Percentiles rank a stretch among this genome's conserved stretches.
Conservation (phyloP, 2,888 invertebrate species). For the Eupithecia subumbrata region DNA sequence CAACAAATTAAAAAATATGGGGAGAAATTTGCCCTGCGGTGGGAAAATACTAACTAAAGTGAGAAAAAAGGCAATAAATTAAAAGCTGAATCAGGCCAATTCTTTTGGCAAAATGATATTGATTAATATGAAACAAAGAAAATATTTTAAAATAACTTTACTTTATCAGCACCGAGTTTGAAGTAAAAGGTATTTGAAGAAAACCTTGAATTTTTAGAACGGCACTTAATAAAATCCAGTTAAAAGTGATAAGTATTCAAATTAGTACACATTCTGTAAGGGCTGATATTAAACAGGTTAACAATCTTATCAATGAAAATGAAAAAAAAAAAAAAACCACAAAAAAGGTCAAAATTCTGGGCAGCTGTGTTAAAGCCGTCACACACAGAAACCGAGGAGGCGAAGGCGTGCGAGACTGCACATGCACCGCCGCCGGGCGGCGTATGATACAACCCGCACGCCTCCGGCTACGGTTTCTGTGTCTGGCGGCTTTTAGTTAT, state of each 20-base stretch:
- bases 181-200: background rate
- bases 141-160: background rate
- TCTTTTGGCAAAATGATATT: background rate
- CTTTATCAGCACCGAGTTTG: background rate
- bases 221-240: background rate
- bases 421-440: no score
- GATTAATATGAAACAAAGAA: background rate
- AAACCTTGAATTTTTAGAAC: background rate
- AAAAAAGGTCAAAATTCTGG: no score
- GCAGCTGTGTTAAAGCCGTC: no score
- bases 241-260: background rate
- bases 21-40: no score
- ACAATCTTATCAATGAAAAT: background rate
- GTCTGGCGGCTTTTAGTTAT: no score
- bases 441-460: no score
- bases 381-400: no score
- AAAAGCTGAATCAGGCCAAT: background rate
- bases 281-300: conserved; percentile 11
- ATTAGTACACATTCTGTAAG: background rate
- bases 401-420: no score
- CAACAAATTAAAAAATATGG: background rate
- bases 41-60: no score
- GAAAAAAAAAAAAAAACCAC: no score
- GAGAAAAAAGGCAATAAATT: background rate
- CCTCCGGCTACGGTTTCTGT: no score